Evolutionary conservation across 1,140 invertebrate species (phyloP), one percentile per base, ranked within the genome.

Genomic region (Leptonema lineaticorne): DNA sequence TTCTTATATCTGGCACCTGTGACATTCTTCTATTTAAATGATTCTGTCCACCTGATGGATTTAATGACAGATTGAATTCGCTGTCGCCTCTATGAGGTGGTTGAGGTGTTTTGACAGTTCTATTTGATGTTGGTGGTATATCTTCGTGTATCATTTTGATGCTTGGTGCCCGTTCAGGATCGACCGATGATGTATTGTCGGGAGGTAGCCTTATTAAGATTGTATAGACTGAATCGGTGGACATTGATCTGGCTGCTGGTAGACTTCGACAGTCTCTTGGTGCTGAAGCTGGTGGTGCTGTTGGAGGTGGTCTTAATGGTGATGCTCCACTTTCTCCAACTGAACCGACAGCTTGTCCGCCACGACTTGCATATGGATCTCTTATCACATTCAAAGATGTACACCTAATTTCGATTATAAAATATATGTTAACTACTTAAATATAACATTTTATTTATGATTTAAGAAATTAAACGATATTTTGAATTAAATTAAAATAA

Each of bases 91-190:
- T 76, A 2, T 77, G 75, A 5, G 80, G 78, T 11, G 79, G 80
- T 29, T 72, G 68, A 20, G 70, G 71, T n/a, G 67, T 73, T 8
- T 59, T 67, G 20, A 46, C 37, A 56, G 78, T 69, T 27, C 78
- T 81, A 26, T 80, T 78, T 11, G 62, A 45, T 3, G 45, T 27
- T 45, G 79, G 75, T 16, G 80, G 79, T n/a, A 81, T 79, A 76
- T 89, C 88, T 73, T 92, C 91, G 46, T 91, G 87, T 74, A 92
- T 92, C 92, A 94, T 94, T 76, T 92, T 93, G 76, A 94, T 94
- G 46, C 90, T 92, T 22, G 92, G 88, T 16, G 79, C 82, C 63
- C 80, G 79, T 67, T 80, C 85, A 73, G 75, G 80, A 71, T 76
- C 83, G 71, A 66, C 82, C 83, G 48, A 82, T 78, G 71, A 24